A percentile compares a stretch with the other conserved stretches of the same genome.
Conservation (phyloP, 2,888 invertebrate genomes). For the Bellardia bayeri region DNA sequence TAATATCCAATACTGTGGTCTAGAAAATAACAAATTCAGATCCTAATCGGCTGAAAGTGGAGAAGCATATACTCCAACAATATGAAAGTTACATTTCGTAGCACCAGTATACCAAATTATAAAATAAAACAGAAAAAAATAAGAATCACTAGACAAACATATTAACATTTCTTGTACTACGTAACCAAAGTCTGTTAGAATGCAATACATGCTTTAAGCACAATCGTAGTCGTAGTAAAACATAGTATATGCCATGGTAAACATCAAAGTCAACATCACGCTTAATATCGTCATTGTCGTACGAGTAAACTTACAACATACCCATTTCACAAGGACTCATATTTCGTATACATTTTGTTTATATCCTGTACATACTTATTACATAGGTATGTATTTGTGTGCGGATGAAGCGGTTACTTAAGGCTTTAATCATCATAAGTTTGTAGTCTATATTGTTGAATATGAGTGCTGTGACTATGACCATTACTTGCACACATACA, state of each 20-base stretch:
- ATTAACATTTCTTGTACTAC: neutral
- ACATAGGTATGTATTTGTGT: neutral
- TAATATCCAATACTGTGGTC: too few relatives aligned
- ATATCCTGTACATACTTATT: neutral
- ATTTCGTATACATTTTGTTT: neutral
- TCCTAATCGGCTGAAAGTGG: too few relatives aligned
- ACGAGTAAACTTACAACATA: neutral
- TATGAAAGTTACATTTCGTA: too few relatives aligned
- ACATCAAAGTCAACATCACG: constrained; percentile 53
- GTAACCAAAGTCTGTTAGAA: constrained; percentile 1
- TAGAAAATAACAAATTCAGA: too few relatives aligned
- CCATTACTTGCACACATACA: constrained; percentile 6
- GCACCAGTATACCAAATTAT: too few relatives aligned
- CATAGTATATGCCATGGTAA: neutral
- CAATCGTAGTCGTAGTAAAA: neutral
- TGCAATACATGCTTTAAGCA: neutral
- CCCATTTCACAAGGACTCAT: neutral
- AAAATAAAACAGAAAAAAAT: neutral
- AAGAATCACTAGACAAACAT: neutral
- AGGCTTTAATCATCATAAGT: constrained; percentile 38
- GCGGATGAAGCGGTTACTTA: constrained; percentile 20
- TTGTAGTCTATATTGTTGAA: constrained; percentile 19
- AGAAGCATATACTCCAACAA: too few relatives aligned
- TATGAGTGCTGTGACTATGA: neutral
- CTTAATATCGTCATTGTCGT: constrained; percentile 30